Conservation (phyloP, 2,113 vertebrate species). For the Otocyon megalotis region DNA sequence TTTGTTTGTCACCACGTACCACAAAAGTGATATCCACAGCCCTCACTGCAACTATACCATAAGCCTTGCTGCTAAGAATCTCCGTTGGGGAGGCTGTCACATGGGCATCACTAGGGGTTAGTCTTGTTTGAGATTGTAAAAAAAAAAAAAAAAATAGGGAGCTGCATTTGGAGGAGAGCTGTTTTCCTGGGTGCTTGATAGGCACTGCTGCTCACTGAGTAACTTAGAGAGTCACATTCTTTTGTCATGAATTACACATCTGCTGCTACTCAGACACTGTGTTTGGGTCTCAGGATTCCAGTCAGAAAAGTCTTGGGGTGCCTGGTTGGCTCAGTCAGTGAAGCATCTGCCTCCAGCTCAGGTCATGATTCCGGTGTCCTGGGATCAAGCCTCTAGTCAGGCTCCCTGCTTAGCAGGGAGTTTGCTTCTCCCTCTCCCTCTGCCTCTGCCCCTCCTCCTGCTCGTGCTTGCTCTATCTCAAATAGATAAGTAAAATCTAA, state of each 20-base stretch:
- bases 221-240: background rate
- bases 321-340: too few species aligned
- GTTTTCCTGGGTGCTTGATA: background rate
- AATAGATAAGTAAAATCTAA: too few species aligned
- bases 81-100: background rate
- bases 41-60: background rate
- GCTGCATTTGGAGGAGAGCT: background rate
- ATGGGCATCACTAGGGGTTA: too few species aligned
- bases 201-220: background rate
- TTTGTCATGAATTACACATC: rapidly evolving
- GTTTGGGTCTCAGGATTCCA: rapidly evolving
- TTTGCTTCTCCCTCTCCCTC: too few species aligned
- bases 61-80: background rate
- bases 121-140: background rate
- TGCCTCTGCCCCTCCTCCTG: too few species aligned
- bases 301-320: background rate
- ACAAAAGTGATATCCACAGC: too few species aligned
- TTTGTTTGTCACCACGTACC: background rate
- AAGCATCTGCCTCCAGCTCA: too few species aligned
- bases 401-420: too few species aligned
- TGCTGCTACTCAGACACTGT: rapidly evolving
- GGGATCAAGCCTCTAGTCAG: too few species aligned
- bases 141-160: background rate
- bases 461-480: too few species aligned
- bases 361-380: too few species aligned